Base-by-base conservation (phyloP, 2,797 vertebrate genomes). In the Coluber constrictor region DNA sequence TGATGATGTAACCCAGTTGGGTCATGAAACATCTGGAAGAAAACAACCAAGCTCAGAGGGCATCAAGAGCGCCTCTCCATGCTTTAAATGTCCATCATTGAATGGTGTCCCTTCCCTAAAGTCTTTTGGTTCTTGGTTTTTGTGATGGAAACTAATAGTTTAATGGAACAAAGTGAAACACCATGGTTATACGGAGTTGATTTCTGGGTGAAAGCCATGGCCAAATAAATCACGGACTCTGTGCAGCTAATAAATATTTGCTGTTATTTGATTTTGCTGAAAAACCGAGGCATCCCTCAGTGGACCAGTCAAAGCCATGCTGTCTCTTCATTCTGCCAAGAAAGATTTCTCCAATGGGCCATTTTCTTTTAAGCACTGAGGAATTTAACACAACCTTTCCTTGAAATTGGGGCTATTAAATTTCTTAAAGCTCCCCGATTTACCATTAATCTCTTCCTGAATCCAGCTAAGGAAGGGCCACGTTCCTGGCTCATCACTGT, bases 401-500 rank as follows among this genome's bases (percentile, higher is more conserved):
- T 90, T 96, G 87, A 86, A 96, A 90, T 96, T 92, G 95, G 95
- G 89, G 86, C 94, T 96, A 94, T 94, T 95, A 93, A 93, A 56
- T 91, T 93, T 96, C 95, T 94, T 94, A 92, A 96, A 97, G 94
- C 95, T 94, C 79, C 92, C 89, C 95, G 94, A 96, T 96, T 95
- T 93, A 94, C 94, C 56, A 93, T 95, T 96, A 97, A 96, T 97
- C 95, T 94, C 93, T 90, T 87, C 89, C 94, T 92, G 90, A 92
- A 94, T 92, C 94, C 95, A 92, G 94, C 96, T 95, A 96, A 97
- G 95, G 94, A 96, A 96, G 93, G 96, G 93, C 86, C 93, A 94
- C 86, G 87, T 55, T 95, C 93, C 93, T 96, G 96, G 95, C 94
- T 96, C 96, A 92, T 29, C 89, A 91, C 94, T 95, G 93, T 93